These are phyloP conservation scores for Egretta garzetta DNA, from an alignment of 2,113 vertebrate genomes.

Conservation along the genomic window DNA sequence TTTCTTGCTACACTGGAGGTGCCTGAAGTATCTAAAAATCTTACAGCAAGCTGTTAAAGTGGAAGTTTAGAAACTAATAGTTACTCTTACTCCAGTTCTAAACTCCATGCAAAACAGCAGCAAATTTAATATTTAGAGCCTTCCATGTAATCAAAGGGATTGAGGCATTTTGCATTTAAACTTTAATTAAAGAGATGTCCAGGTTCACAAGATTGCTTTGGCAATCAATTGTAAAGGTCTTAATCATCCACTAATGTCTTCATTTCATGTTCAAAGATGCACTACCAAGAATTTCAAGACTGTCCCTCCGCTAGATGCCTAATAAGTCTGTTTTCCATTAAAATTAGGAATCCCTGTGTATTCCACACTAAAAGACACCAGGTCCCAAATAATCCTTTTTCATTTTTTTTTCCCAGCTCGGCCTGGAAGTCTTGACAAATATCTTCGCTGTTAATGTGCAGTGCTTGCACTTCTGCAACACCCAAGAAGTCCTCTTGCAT, in stretches of 20 bases:
- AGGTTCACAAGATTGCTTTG: neutral
- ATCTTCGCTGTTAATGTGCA: neutral
- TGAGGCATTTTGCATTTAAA: neutral
- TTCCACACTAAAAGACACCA: neutral
- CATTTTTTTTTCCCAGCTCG: neutral
- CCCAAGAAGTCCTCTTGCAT: neutral
- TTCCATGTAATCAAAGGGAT: neutral
- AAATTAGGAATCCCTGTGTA: neutral
- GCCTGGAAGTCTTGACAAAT: neutral
- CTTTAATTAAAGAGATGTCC: neutral
- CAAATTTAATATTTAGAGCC: neutral
- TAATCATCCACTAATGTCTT: neutral
- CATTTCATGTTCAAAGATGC: neutral
- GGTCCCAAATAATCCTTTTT: neutral
- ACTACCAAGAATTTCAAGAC: neutral
- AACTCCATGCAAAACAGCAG: neutral
- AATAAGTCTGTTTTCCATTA: neutral
- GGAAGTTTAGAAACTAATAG: neutral
- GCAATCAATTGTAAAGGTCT: neutral
- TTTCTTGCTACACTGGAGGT: neutral
- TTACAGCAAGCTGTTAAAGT: neutral
- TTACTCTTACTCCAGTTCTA: neutral
- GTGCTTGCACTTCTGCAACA: neutral
- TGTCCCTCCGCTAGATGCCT: neutral
- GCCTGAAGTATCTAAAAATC: neutral